phyloP scores from a whole-genome alignment of 2,113 vertebrate genomes.

The Pantherophis guttatus region DNA sequence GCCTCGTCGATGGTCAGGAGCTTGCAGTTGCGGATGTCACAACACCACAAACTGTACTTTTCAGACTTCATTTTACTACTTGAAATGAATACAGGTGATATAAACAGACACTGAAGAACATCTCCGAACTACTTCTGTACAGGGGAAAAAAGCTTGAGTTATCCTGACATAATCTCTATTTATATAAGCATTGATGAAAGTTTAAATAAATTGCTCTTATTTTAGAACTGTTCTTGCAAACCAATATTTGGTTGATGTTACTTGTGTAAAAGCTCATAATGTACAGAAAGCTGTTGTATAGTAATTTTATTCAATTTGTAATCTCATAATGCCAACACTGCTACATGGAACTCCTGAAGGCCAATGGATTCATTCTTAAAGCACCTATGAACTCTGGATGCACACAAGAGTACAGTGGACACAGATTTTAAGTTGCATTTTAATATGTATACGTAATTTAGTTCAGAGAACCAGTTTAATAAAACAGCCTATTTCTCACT shows the following conservation, averaged over 20 bases:
- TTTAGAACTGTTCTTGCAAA: conserved; percentile 61
- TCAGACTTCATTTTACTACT: conserved; percentile 90
- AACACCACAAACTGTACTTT: conserved; percentile 91
- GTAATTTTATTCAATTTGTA: conserved; percentile 33
- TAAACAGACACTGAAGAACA: conserved; percentile 36
- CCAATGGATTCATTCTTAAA: conserved; percentile 45
- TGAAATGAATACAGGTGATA: conserved; percentile 63
- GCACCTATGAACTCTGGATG: conserved; percentile 27
- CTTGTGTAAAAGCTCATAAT: conserved; percentile 64
- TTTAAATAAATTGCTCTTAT: conserved; percentile 55
- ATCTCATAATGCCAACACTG: conserved; percentile 29
- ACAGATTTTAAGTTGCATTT: conserved; percentile 24
- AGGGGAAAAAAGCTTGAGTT: conserved; percentile 46
- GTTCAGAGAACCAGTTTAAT: conserved; percentile 14
- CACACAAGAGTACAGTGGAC: conserved; percentile 30
- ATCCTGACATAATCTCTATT: conserved; percentile 52
- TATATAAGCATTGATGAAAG: conserved; percentile 59
- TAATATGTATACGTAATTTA: conserved; percentile 32
- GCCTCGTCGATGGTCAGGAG: conserved; percentile 87
- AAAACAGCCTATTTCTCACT: conserved; percentile 44
- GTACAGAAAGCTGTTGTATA: conserved; percentile 56
- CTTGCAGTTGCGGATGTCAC: conserved; percentile 92
- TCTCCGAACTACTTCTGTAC: conserved; percentile 36
- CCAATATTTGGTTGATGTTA: conserved; percentile 70
- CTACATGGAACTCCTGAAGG: conserved; percentile 32